Percentiles rank a stretch among this genome's conserved stretches.
Conservation (phyloP, 2,888 invertebrate species). For the Anoplius nigerrimus region DNA sequence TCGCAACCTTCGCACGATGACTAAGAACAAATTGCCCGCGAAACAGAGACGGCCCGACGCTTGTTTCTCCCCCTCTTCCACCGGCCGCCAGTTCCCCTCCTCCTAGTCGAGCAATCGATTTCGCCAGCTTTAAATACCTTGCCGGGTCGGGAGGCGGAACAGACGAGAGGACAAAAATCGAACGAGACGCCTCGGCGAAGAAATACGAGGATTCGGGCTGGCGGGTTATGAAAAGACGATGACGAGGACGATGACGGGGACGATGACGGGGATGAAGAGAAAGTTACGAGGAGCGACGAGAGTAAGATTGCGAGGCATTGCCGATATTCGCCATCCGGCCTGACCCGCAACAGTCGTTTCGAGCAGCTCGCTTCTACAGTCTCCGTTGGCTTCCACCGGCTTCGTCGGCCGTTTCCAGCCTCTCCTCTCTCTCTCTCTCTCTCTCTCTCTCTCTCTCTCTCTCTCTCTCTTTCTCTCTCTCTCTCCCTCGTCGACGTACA, state of each 20-base stretch:
- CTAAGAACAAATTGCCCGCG: slow-evolving; percentile 41
- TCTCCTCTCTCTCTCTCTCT: slow-evolving; percentile 19
- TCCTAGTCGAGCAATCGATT: slow-evolving; percentile 18
- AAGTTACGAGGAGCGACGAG: slow-evolving; percentile 7
- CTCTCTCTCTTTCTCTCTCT: too few species aligned
- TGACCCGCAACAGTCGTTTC: slow-evolving; percentile 29
- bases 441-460: not conserved
- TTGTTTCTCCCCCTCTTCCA: not conserved
- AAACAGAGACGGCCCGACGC: slow-evolving; percentile 23
- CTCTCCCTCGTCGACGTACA: too few species aligned
- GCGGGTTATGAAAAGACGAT: slow-evolving; percentile 2
- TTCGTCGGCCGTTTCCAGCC: not conserved
- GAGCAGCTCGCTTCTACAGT: slow-evolving; percentile 3
- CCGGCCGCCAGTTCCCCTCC: slow-evolving; percentile 5
- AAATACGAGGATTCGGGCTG: slow-evolving; percentile 5
- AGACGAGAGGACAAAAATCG: slow-evolving; percentile 15
- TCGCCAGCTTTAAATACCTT: slow-evolving; percentile 28
- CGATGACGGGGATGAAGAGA: slow-evolving; percentile 6
- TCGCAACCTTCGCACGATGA: slow-evolving; percentile 32
- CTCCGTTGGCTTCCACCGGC: slow-evolving; percentile 30
- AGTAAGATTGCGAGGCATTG: slow-evolving; percentile 18
- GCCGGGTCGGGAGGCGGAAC: slow-evolving; percentile 24
- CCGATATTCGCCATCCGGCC: slow-evolving; percentile 24
- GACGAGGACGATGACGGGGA: slow-evolving; percentile 7
- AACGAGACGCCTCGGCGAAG: not conserved